phyloP scores from a whole-genome alignment of 2,888 invertebrate species.

The Folsomia manolachei region DNA sequence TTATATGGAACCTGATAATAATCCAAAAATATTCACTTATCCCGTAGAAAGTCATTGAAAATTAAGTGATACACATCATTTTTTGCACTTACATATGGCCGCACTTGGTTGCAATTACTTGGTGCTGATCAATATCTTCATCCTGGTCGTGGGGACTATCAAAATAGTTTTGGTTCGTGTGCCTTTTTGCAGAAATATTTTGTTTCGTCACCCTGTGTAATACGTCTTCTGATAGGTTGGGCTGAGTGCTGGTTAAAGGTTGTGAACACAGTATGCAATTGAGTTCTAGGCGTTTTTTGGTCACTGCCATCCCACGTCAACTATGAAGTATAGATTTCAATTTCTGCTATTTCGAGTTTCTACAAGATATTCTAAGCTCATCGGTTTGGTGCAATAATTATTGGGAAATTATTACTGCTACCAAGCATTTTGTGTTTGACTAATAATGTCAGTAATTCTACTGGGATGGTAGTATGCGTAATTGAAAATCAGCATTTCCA shows the following conservation, averaged over 20 bases:
- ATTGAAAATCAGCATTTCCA: too few relatives aligned
- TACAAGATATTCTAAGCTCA: too few relatives aligned
- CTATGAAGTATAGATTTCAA: not conserved
- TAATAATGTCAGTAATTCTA: too few relatives aligned
- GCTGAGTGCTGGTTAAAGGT: constrained; percentile 5
- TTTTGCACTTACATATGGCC: constrained; percentile 27
- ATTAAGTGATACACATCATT: not conserved
- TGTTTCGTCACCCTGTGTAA: not conserved
- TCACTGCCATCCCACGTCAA: not conserved
- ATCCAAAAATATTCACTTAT: not conserved
- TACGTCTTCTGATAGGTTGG: constrained; percentile 1
- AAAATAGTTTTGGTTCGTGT: not conserved
- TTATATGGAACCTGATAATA: constrained; percentile 26
- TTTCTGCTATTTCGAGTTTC: too few relatives aligned
- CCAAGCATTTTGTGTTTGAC: too few relatives aligned
- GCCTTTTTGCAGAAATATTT: constrained; percentile 2
- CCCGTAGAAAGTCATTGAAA: not conserved
- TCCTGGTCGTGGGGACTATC: too few relatives aligned
- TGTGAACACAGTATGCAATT: not conserved
- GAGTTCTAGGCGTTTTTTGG: not conserved
- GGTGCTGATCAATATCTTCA: constrained; percentile 15
- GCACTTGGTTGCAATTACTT: constrained; percentile 37
- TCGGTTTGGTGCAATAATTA: too few relatives aligned
- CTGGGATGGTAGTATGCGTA: too few relatives aligned
- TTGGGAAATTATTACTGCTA: too few relatives aligned